These are phyloP conservation scores for Trissolcus basalis DNA, from an alignment of 1,140 invertebrate genomes.

Conservation along the genomic window DNA sequence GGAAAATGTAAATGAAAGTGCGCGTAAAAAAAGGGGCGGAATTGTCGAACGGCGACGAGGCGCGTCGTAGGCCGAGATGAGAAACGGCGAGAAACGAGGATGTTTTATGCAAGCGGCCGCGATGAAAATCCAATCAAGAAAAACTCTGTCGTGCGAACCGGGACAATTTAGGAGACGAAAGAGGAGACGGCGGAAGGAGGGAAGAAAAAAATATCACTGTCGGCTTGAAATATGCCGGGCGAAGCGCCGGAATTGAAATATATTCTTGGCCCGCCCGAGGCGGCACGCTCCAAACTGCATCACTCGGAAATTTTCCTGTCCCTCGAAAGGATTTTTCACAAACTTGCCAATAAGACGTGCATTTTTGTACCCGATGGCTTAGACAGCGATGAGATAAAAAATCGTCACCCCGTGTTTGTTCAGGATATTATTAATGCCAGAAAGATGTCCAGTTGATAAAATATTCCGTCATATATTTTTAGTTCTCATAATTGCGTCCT, in stretches of 20 bases:
- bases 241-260: constrained; percentile 62
- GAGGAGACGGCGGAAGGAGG: constrained; percentile 30
- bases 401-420: too few species aligned
- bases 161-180: constrained; percentile 62
- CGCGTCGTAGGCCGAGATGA: constrained; percentile 36
- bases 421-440: too few species aligned
- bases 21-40: constrained; percentile 7
- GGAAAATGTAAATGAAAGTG: constrained; percentile 37
- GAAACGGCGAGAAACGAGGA: constrained; percentile 44
- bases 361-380: constrained; percentile 49
- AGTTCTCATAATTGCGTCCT: too few species aligned
- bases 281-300: constrained; percentile 53
- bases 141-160: constrained; percentile 59
- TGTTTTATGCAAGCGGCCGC: constrained; percentile 64
- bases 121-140: constrained; percentile 68
- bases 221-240: constrained; percentile 44
- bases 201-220: constrained; percentile 40
- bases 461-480: too few species aligned
- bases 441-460: too few species aligned
- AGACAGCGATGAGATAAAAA: constrained; percentile 27
- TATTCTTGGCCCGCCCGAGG: constrained; percentile 58
- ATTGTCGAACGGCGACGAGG: constrained; percentile 39
- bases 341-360: constrained; percentile 62
- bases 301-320: constrained; percentile 56
- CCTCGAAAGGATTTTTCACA: constrained; percentile 46